Evolutionary conservation across 30 jellyfish, hydroid and myxozoan genomes (phyloP), one percentile per base, ranked within the genome.

Genomic region (Rhopilema esculentum): DNA sequence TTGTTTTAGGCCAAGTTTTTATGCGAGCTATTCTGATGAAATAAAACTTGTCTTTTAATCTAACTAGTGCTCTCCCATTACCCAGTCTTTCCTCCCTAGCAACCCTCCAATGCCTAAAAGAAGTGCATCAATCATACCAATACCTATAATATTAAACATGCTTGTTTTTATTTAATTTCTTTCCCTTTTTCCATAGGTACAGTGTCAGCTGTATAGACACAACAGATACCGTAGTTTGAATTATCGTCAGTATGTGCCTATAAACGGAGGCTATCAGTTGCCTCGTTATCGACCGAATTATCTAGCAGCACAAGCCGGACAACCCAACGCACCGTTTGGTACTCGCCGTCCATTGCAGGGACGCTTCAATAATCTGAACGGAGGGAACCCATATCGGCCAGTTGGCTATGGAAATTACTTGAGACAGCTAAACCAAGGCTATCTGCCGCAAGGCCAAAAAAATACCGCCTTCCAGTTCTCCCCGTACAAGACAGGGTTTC

Each of bases 401-500:
- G 24, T 70, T 25, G 94, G 88, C 22, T 85, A 85, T 26, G 94
- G 84, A 22, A 75, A 65, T 52, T 85, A 85, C 51, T 27, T 85
- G 64, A 29, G 94, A 30, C 85, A 85, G 28, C 57, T 85, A 1
- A 68, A 80, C 16, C 79, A 49, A 18, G 94, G 94, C 0, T 85
- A 85, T 67, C 26, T 17, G 21, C 88, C 88, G 4, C 94, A 74
- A 64, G 66, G 62, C 7, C 83, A 32, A n/a, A 88, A 65, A 53
- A 71, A 85, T 74, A 53, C 94, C 17, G 83, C 76, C 0, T 72
- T 66, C 77, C 76, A 82, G 24, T 63, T 23, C 49, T 74, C 88
- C 18, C 80, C 81, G 17, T 85, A 72, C 72, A 85, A 85, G 61
- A 85, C 94, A 0, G 94, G 94, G 52, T 85, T 27, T 33, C 93